phyloP scores from a whole-genome alignment of 2,888 invertebrate genomes.

The Trimorus sp. region DNA sequence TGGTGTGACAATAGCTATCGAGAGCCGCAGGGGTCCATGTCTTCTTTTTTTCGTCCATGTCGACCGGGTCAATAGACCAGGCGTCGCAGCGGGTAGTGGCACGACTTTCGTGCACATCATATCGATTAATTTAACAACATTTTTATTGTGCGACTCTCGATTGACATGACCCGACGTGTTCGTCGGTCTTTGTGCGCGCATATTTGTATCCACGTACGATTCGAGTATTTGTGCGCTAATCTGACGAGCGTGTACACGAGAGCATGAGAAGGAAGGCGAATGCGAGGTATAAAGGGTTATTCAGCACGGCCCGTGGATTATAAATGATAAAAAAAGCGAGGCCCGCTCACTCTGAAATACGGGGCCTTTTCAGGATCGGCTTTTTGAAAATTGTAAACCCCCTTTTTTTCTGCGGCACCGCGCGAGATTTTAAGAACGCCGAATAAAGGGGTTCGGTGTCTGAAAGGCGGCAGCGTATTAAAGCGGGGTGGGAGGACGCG shows the following conservation, averaged over 20 bases:
- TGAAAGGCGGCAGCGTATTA: constrained; percentile 72
- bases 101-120: constrained; percentile 29
- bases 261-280: constrained; percentile 53
- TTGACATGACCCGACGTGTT: constrained; percentile 38
- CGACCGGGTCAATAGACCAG: constrained; percentile 70
- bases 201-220: constrained; percentile 52
- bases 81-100: constrained; percentile 68
- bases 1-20: no score
- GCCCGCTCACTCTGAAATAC: constrained; percentile 72
- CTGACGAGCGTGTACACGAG: constrained; percentile 59
- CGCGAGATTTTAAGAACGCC: constrained; percentile 77
- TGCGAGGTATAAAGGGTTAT: constrained; percentile 74
- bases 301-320: constrained; percentile 79
- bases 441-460: constrained; percentile 78
- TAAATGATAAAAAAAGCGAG: constrained; percentile 80
- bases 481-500: constrained; percentile 59
- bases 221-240: constrained; percentile 57
- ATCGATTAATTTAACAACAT: constrained; percentile 57
- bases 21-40: constrained; percentile 38
- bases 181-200: constrained; percentile 32
- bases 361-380: constrained; percentile 79
- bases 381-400: constrained; percentile 81
- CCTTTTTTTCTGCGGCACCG: constrained; percentile 68
- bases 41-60: no score
- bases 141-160: constrained; percentile 41